Conservation (phyloP, 2,888 invertebrate species). For the Drosophila percnosoma region DNA sequence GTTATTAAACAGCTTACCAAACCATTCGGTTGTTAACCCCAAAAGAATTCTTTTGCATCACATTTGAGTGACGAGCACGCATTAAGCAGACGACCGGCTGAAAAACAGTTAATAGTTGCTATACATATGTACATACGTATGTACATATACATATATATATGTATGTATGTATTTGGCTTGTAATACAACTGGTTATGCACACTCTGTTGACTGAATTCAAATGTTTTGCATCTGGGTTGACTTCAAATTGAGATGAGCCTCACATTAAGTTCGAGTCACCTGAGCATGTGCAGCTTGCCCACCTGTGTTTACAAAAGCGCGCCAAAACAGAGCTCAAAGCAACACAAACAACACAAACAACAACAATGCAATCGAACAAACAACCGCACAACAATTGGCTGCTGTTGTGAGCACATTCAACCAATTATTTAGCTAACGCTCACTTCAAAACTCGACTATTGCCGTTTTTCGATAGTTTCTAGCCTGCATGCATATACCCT, state of each 20-base stretch:
- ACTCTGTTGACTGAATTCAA: conserved; percentile 1
- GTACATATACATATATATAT: background rate
- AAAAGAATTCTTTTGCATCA: conserved; percentile 52
- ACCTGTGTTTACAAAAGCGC: conserved; percentile 17
- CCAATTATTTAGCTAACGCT: conserved; percentile 23
- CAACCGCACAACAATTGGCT: conserved; percentile 9
- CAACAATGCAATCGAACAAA: background rate
- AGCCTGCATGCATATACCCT: conserved; percentile 20
- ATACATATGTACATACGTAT: background rate
- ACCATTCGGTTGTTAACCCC: conserved; percentile 23
- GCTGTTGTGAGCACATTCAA: conserved; percentile 23
- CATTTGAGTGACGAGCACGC: background rate
- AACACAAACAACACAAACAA: background rate
- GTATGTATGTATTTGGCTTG: background rate
- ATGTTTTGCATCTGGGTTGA: conserved; percentile 9
- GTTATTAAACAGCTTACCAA: conserved; percentile 29
- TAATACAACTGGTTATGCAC: conserved; percentile 34
- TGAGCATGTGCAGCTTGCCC: conserved; percentile 22
- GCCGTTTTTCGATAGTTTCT: conserved; percentile 47
- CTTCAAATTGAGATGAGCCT: conserved; percentile 38
- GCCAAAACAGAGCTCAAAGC: conserved; percentile 17
- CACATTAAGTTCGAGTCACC: conserved; percentile 26
- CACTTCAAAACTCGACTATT: conserved; percentile 11
- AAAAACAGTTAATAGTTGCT: conserved; percentile 11
- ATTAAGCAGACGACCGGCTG: conserved; percentile 18